These are phyloP conservation scores for Spongilla lacustris DNA, from an alignment of 37 sponge, comb jelly and placozoan species.

Conservation along the genomic window DNA sequence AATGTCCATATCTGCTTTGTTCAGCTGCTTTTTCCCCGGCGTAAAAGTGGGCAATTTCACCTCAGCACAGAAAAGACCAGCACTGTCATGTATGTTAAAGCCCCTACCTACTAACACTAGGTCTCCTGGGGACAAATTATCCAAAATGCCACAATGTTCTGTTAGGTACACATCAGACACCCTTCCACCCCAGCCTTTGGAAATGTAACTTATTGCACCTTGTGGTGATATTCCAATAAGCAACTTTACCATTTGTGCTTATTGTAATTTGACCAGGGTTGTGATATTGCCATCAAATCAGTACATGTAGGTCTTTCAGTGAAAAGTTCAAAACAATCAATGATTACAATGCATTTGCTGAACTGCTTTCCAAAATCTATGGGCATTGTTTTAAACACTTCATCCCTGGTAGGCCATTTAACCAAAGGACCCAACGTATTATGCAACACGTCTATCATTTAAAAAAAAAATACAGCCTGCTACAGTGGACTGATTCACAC, in stretches of 20 bases:
- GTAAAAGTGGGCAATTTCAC: constrained; percentile 65
- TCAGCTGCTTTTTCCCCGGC: constrained; percentile 72
- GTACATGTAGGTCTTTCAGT: constrained; percentile 48
- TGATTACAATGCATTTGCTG: constrained; percentile 49
- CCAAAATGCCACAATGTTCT: constrained; percentile 57
- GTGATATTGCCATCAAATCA: constrained; percentile 55
- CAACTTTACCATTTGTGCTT: constrained; percentile 71
- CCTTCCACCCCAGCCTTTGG: constrained; percentile 76
- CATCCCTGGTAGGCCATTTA: constrained; percentile 41
- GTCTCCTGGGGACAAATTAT: constrained; percentile 29
- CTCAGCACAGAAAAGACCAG: constrained; percentile 49
- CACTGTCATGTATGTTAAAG: constrained; percentile 59
- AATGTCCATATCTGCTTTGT: constrained; percentile 47
- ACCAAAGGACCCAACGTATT: constrained; percentile 8
- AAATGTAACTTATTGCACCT: constrained; percentile 62
- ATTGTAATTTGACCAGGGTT: constrained; percentile 64
- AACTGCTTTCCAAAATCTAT: constrained; percentile 52
- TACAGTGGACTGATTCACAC: constrained; percentile 47
- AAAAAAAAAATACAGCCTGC: constrained; percentile 13
- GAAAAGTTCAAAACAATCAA: constrained; percentile 73
- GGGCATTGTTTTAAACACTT: constrained; percentile 66
- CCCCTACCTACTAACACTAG: constrained; percentile 62
- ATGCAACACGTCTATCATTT: constrained; percentile 48
- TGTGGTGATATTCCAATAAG: constrained; percentile 73
- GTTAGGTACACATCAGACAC: constrained; percentile 62